A percentile compares a stretch with the other conserved stretches of the same genome.
phyloP scores from a whole-genome alignment of 2,888 invertebrate species.

The Monoplex corrugatus region DNA sequence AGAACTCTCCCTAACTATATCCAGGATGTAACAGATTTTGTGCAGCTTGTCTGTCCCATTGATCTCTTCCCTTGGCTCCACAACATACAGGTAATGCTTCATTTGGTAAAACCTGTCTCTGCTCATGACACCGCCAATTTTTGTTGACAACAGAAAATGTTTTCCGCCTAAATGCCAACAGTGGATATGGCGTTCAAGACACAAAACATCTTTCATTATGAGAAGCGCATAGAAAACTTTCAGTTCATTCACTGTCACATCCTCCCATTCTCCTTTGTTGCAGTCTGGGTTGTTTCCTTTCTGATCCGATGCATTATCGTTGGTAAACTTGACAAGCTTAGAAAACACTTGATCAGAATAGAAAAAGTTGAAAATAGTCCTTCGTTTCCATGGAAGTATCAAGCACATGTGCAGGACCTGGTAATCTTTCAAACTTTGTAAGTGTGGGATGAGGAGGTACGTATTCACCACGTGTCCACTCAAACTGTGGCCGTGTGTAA shows the following conservation, averaged over 20 bases:
- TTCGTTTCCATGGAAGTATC: background rate
- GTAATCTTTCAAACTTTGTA: background rate
- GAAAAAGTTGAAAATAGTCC: background rate
- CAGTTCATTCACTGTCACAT: slow-evolving; percentile 26
- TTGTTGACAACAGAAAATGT: background rate
- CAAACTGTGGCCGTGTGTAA: background rate
- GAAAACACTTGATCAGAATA: background rate
- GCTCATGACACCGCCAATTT: background rate
- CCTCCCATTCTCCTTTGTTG: background rate
- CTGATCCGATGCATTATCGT: background rate
- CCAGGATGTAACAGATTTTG: background rate
- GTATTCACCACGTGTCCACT: background rate
- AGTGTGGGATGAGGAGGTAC: background rate
- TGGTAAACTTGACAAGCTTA: background rate
- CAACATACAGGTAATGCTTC: background rate
- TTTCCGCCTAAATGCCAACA: background rate
- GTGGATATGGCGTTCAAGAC: background rate
- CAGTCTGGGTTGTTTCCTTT: background rate
- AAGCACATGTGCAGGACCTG: background rate
- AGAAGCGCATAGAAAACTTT: background rate
- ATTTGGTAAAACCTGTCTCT: background rate
- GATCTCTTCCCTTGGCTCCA: too few relatives aligned
- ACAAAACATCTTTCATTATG: background rate
- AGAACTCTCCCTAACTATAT: background rate
- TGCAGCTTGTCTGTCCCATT: background rate